A percentile compares a stretch with the other conserved stretches of the same genome.
These are phyloP conservation scores for Megatriorchis doriae DNA, from an alignment of 2,113 vertebrate species.

Conservation along the genomic window DNA sequence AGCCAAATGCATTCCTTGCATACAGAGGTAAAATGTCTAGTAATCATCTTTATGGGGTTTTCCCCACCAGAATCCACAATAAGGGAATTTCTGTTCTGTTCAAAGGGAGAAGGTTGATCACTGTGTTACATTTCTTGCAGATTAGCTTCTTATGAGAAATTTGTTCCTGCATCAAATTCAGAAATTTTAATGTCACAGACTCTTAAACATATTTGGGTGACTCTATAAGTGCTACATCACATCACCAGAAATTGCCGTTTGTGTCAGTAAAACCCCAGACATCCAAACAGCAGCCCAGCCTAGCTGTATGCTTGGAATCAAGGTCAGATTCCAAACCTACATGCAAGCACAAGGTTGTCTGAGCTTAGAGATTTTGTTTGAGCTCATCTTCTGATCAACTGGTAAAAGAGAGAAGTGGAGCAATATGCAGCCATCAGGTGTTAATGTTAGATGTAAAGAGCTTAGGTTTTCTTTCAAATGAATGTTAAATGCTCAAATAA, in stretches of 20 bases:
- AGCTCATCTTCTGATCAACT: neutral
- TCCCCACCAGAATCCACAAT: neutral
- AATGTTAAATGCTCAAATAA: neutral
- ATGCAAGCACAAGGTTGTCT: neutral
- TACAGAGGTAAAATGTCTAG: neutral
- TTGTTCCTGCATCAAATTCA: neutral
- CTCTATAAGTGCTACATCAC: neutral
- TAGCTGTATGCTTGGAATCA: neutral
- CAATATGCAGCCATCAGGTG: neutral
- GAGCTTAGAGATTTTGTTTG: neutral
- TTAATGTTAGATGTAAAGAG: neutral
- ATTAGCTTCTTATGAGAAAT: neutral
- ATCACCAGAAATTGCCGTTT: neutral
- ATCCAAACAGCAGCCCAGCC: neutral
- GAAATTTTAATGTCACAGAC: neutral
- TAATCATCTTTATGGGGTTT: no score
- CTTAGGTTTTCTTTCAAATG: neutral
- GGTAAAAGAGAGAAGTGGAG: neutral
- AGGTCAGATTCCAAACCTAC: neutral
- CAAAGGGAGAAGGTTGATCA: neutral
- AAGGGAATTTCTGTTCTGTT: neutral
- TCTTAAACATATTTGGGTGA: neutral
- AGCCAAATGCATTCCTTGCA: neutral
- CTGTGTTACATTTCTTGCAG: neutral
- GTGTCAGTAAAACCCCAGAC: neutral